Evolutionary conservation across 2,888 invertebrate genomes (phyloP).

Genomic region (Cheilosia impressa): DNA sequence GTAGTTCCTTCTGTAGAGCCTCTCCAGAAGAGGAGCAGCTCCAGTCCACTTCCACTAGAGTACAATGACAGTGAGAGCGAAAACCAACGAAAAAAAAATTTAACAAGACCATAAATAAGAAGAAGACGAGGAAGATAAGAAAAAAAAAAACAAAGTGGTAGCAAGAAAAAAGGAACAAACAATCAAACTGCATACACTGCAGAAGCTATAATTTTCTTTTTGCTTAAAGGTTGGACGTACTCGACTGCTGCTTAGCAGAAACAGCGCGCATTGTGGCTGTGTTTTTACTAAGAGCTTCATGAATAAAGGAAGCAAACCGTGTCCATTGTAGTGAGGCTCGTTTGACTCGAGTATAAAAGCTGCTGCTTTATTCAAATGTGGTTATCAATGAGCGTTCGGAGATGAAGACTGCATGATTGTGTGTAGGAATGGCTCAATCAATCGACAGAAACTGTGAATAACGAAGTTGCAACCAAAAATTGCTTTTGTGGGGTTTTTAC

Average conservation of each 20-base stretch:
- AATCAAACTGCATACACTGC: constrained; percentile 76
- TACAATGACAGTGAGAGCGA: constrained; percentile 61
- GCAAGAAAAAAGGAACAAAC: constrained; percentile 45
- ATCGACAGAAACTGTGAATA: not conserved
- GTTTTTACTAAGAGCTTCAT: constrained; percentile 33
- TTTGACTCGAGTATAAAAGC: constrained; percentile 43
- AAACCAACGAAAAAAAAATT: constrained; percentile 35
- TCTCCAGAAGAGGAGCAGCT: constrained; percentile 31
- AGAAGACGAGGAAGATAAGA: constrained; percentile 46
- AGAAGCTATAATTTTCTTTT: constrained; percentile 44
- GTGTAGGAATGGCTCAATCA: constrained; percentile 22
- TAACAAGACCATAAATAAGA: constrained; percentile 26
- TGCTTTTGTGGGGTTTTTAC: no score
- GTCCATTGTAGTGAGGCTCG: constrained; percentile 38
- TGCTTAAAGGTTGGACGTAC: constrained; percentile 27
- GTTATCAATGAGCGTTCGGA: constrained; percentile 13
- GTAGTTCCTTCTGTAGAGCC: constrained; percentile 33
- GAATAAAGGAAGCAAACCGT: constrained; percentile 50
- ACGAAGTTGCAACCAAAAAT: not conserved
- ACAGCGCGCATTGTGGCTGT: constrained; percentile 45
- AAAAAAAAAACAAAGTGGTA: constrained; percentile 70
- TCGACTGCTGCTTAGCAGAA: constrained; percentile 23
- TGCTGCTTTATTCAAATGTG: constrained; percentile 23
- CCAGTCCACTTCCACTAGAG: constrained; percentile 19
- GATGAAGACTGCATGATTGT: constrained; percentile 8